Evolutionary conservation across 2,113 vertebrate genomes (phyloP).

Genomic region (Globicephala melas): DNA sequence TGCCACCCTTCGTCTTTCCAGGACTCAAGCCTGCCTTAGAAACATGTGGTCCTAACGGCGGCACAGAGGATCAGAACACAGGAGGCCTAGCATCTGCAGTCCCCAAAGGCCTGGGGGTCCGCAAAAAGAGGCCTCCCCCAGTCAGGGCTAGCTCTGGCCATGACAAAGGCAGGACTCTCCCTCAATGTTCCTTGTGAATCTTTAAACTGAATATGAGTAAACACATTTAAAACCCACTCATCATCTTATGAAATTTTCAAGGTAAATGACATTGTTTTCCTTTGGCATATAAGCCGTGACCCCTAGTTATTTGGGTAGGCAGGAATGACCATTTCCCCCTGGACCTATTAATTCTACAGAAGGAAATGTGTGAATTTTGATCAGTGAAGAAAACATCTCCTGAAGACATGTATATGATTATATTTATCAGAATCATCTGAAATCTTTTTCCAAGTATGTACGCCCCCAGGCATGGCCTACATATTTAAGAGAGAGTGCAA

Average conservation of each 20-base stretch:
- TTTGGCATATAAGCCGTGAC: background rate
- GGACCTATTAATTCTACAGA: background rate
- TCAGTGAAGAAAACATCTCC: background rate
- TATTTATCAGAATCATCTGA: background rate
- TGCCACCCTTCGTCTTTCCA: background rate
- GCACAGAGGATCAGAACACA: background rate
- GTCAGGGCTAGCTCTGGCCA: background rate
- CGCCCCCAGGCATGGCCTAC: background rate
- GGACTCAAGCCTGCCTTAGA: background rate
- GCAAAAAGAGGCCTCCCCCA: background rate
- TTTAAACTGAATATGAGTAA: background rate
- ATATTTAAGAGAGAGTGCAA: background rate
- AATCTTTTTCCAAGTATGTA: background rate
- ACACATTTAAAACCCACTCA: background rate
- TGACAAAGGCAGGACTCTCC: background rate
- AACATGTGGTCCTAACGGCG: background rate
- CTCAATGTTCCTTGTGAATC: background rate
- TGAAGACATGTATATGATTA: background rate
- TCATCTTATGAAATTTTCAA: background rate
- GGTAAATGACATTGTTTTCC: background rate
- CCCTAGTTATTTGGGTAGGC: background rate
- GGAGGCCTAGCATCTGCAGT: background rate
- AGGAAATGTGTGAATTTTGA: constrained; percentile 11
- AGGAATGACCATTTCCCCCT: background rate
- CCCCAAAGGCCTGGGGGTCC: background rate